phyloP scores from a whole-genome alignment of 2,888 invertebrate species.

The Cabera pusaria region DNA sequence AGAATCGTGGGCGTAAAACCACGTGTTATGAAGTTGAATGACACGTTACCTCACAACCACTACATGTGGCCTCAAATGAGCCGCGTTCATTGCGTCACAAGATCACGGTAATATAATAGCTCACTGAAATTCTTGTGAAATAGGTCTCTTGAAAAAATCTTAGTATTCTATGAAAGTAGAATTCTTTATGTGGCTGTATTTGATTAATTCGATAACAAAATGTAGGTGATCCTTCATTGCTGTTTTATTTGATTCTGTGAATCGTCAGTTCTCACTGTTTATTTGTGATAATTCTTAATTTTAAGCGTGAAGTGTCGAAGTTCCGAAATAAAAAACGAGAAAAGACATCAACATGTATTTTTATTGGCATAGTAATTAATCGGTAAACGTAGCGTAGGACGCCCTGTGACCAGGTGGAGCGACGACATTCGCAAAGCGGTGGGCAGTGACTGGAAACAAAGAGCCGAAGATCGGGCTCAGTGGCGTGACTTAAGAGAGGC shows the following conservation, averaged over 20 bases:
- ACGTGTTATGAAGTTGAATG: conserved; percentile 39
- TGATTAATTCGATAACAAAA: not conserved
- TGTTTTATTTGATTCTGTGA: conserved; percentile 75
- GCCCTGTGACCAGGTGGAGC: too few species aligned
- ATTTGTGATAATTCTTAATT: conserved; percentile 74
- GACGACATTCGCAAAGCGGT: too few species aligned
- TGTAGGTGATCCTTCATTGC: conserved; percentile 52
- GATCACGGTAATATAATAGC: conserved; percentile 14
- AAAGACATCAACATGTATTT: too few species aligned
- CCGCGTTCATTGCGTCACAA: conserved; percentile 30
- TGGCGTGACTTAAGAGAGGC: too few species aligned
- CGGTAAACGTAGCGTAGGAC: too few species aligned
- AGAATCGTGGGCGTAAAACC: not conserved
- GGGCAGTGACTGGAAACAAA: too few species aligned
- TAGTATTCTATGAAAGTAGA: too few species aligned
- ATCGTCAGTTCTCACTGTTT: conserved; percentile 77
- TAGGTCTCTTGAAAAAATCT: too few species aligned
- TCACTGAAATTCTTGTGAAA: conserved; percentile 39
- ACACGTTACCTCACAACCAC: conserved; percentile 30
- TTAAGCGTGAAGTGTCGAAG: conserved; percentile 63
- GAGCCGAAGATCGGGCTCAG: too few species aligned
- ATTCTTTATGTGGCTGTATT: not conserved
- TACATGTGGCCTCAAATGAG: conserved; percentile 20
- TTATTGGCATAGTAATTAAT: too few species aligned
- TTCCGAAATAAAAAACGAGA: conserved; percentile 53